phyloP scores from a whole-genome alignment of 2,888 invertebrate species.

The Teinopalpus imperialis region DNA sequence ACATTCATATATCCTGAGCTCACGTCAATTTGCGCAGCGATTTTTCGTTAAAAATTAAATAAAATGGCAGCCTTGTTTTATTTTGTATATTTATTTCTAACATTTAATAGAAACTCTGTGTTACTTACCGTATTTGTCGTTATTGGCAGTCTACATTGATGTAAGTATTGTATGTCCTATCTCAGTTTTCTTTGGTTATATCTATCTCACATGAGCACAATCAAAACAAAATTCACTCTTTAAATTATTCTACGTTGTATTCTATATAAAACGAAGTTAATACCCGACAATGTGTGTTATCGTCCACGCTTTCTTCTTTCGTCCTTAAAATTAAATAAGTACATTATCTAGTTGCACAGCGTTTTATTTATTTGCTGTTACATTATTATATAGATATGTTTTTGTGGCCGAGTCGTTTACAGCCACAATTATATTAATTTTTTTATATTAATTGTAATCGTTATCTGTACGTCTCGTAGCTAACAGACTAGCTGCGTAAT shows the following conservation, averaged over 20 bases:
- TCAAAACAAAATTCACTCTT: constrained; percentile 5
- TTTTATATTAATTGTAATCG: constrained; percentile 2
- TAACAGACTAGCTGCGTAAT: neutral
- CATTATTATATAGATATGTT: constrained; percentile 20
- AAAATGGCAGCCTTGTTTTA: constrained; percentile 64
- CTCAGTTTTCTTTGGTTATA: constrained; percentile 62
- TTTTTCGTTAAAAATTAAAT: constrained; percentile 48
- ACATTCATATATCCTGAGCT: too few species aligned
- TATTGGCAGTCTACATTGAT: constrained; percentile 52
- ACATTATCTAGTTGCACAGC: constrained; percentile 22
- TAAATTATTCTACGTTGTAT: constrained; percentile 8
- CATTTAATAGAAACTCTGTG: constrained; percentile 60
- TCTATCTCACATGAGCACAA: constrained; percentile 34
- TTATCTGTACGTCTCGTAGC: neutral
- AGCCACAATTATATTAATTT: neutral
- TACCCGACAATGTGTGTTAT: neutral
- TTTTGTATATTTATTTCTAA: constrained; percentile 42
- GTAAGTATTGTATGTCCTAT: constrained; percentile 45
- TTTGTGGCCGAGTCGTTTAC: constrained; percentile 1
- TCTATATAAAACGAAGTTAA: neutral
- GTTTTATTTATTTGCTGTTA: constrained; percentile 6
- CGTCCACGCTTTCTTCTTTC: neutral
- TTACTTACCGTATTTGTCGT: constrained; percentile 39
- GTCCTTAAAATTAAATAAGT: constrained; percentile 16
- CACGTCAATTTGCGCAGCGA: constrained; percentile 39